These are phyloP conservation scores for Cyprinodon tularosa DNA, from an alignment of 2,113 vertebrate species.

Conservation along the genomic window DNA sequence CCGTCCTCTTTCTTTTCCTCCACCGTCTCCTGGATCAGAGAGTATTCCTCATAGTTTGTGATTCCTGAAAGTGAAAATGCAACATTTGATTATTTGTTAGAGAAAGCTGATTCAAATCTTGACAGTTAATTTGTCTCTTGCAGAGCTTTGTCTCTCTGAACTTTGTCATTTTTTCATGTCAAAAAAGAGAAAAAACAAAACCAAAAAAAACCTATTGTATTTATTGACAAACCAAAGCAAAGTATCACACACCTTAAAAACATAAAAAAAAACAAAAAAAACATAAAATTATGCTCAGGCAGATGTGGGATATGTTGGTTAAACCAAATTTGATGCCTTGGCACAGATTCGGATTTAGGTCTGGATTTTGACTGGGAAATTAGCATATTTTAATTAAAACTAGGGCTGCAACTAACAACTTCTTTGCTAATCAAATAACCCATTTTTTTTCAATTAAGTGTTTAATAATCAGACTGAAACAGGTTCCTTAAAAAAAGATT, in stretches of 20 bases:
- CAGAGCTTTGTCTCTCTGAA: not conserved
- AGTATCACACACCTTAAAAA: not conserved
- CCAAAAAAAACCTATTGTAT: not conserved
- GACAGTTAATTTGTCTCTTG: not conserved
- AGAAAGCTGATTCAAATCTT: not conserved
- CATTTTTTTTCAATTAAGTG: too few species aligned
- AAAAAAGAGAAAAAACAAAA: not conserved
- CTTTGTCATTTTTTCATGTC: not conserved
- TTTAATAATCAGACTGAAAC: too few species aligned
- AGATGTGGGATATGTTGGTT: too few species aligned
- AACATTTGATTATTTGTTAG: not conserved
- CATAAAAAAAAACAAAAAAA: not conserved
- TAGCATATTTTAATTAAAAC: too few species aligned
- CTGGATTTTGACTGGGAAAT: too few species aligned
- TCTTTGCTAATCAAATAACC: too few species aligned
- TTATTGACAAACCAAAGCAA: not conserved
- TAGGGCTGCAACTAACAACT: too few species aligned
- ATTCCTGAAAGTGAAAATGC: conserved; percentile 82
- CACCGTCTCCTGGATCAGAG: conserved; percentile 91
- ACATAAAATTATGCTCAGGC: not conserved
- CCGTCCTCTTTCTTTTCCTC: conserved; percentile 97
- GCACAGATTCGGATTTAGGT: too few species aligned
- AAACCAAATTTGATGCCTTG: too few species aligned
- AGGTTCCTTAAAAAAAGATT: too few species aligned
- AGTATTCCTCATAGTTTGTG: conserved; percentile 99